Base-by-base conservation (phyloP, 2,888 invertebrate species). In the Meganola albula region DNA sequence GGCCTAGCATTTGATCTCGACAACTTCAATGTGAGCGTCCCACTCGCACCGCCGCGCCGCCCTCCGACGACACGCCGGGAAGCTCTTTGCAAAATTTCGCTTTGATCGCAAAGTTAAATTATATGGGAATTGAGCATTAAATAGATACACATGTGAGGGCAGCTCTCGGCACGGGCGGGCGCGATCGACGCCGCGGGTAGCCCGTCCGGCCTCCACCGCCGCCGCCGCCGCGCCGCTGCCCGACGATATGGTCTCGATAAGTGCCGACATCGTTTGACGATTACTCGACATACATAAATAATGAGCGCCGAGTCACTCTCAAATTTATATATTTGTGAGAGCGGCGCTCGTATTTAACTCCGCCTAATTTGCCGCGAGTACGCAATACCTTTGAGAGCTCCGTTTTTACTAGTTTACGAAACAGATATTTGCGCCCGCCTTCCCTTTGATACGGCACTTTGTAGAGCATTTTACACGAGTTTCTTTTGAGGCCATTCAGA, bases 81-180 rank as follows among this genome's bases (percentile, higher is more conserved):
- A 79, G 83, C 84, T 85, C 83, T 83, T 84, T 82, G 82, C 84
- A 72, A 84, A 84, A 83, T 85, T 85, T 83, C 76, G 69, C 84
- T 85, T 85, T 84, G 84, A 85, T 85, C 85, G 84, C 75, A 83
- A 85, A 85, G 83, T 85, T 85, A 85, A 85, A 85, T 85, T 85
- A 85, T 85, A 84, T 85, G 83, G 83, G 84, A 85, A 85, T 85
- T 80, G 84, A 80, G 77, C 82, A 84, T 84, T 82, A 84, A 84
- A 83, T 77, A 79, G 83, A 85, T 84, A 85, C 83, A 84, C 75
- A 82, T 78, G 70, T 70, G 74, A 73, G 66, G 61, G 58, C 59
- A 57, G 53, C 58, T 57, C 49, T 61, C 47, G 50, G 50, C 47
- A 43, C 39, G 52, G 48, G 56, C 42, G 34, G 31, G 27, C 41